Evolutionary conservation across 1,140 invertebrate species (phyloP), one percentile per base, ranked within the genome.

Genomic region (Trachelipus rathkii): DNA sequence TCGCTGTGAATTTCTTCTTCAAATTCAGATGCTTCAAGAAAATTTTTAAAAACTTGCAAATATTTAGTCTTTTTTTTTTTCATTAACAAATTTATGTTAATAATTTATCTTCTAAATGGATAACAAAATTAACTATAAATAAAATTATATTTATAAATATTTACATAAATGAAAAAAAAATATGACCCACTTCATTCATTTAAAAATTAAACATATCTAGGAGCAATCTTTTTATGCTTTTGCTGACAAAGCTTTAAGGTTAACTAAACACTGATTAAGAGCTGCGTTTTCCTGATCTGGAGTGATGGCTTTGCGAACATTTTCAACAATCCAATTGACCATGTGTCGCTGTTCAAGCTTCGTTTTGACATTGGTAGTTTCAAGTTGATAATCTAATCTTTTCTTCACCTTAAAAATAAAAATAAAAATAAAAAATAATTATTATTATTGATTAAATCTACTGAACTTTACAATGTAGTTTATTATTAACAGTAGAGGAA

Each of bases 261-360:
- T 94, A 44, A 88, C 87, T 83, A 98, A 93, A 86, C 95, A 97
- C 83, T 92, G 93, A 84, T 92, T 89, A 69, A 98, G 88, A 77
- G 91, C 91, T 77, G 93, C 90, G 85, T 96, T 94, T 85, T 98
- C 95, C 86, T 96, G 94, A 83, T 97, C 91, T 0, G 95, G 91
- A 70, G 94, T 95, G 83, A 98, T 94, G 75, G 94, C 90, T 83
- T 92, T 90, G 53, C 90, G 86, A 10, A 98, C 96, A 83, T 88
- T 92, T 78, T 87, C 85, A 3, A 96, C 90, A 78, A 98, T 92
- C 94, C 95, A 99, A 83, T 94, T 89, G 0, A 95, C 93, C 92
- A 98, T 93, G 84, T 97, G 92, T 85, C 92, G 93, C 85, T 97
- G 95, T 81, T 92, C 88, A 81, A 97, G 89, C 81, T 92, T 90